phyloP scores from a whole-genome alignment of 2,888 invertebrate genomes.

The Zelleria hepariella region DNA sequence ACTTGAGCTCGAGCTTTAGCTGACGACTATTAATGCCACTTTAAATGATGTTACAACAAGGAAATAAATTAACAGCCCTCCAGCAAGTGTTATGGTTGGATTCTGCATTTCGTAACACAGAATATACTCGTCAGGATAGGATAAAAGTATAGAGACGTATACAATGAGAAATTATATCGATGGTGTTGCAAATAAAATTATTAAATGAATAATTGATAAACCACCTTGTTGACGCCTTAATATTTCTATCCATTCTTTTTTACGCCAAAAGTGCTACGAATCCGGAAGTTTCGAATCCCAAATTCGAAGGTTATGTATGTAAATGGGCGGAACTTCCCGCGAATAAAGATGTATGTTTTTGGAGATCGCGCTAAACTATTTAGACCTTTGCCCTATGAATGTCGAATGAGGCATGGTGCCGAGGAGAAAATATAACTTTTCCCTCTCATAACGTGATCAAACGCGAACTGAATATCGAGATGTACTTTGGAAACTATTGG shows the following conservation, averaged over 20 bases:
- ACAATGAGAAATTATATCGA: background rate
- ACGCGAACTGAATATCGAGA: slow-evolving; percentile 4
- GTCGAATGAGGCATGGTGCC: slow-evolving; percentile 36
- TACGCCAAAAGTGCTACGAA: background rate
- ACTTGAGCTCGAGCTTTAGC: too few relatives aligned
- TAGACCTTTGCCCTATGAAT: slow-evolving; percentile 37
- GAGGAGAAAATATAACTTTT: slow-evolving; percentile 31
- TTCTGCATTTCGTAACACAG: too few relatives aligned
- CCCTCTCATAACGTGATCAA: slow-evolving; percentile 28
- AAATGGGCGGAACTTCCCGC: background rate
- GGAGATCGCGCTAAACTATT: slow-evolving; percentile 22
- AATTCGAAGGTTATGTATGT: background rate
- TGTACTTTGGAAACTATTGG: too few relatives aligned
- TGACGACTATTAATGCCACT: too few relatives aligned
- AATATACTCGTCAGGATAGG: too few relatives aligned
- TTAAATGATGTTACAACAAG: too few relatives aligned
- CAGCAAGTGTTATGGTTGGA: too few relatives aligned
- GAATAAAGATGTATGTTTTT: background rate
- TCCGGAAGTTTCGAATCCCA: background rate
- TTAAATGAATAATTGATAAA: background rate
- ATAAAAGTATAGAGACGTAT: too few relatives aligned
- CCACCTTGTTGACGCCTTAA: background rate
- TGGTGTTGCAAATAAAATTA: background rate
- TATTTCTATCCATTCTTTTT: background rate
- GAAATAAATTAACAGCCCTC: too few relatives aligned